Percentiles rank a stretch among this genome's conserved stretches.
Evolutionary conservation across 2,797 vertebrate genomes (phyloP).

Genomic region (Cottoperca gobio): DNA sequence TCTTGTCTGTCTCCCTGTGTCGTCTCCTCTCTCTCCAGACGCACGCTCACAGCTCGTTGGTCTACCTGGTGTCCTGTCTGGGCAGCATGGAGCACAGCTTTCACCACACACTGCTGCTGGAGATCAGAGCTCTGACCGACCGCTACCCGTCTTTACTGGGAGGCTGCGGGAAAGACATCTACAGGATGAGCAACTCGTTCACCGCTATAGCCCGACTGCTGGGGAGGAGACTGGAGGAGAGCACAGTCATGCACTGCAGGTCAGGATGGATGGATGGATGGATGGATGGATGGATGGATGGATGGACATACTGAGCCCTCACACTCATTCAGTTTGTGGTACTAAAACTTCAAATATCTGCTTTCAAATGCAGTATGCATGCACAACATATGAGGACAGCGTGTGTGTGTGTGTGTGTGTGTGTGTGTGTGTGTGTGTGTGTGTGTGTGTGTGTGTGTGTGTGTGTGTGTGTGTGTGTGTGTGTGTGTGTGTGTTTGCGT

Average conservation of each 20-base stretch:
- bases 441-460: not conserved
- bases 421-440: not conserved
- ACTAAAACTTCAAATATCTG: not conserved
- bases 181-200: constrained; percentile 97
- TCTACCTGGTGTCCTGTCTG: constrained; percentile 91
- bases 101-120: constrained; percentile 92
- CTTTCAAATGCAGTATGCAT: not conserved
- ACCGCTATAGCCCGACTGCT: constrained; percentile 90
- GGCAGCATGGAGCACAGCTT: constrained; percentile 92
- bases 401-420: not conserved
- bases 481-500: not conserved
- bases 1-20: not conserved
- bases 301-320: constrained; percentile 1
- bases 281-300: not conserved
- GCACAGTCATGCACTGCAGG: constrained; percentile 75
- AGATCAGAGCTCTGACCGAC: constrained; percentile 91
- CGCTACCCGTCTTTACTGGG: constrained; percentile 87
- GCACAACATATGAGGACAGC: constrained; percentile 1
- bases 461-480: constrained; percentile 7
- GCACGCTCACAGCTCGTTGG: constrained; percentile 86
- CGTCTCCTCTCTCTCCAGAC: constrained; percentile 75
- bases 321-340: constrained; percentile 4
- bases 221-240: constrained; percentile 81
- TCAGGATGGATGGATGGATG: too few relatives aligned
- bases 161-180: constrained; percentile 90